These are phyloP conservation scores for Zosterops borbonicus DNA, from an alignment of 2,113 vertebrate genomes.

Conservation along the genomic window DNA sequence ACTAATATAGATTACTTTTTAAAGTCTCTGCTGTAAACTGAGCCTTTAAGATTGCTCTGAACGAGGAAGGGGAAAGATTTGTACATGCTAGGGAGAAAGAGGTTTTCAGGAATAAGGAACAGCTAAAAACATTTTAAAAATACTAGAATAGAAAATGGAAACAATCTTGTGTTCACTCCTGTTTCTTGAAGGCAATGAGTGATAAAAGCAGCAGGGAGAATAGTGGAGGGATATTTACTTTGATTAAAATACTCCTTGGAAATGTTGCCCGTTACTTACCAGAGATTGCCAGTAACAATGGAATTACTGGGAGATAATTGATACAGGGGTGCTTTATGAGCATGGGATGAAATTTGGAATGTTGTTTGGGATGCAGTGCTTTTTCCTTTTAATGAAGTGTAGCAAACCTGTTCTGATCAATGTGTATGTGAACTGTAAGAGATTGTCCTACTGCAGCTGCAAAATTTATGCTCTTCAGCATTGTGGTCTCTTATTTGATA, in stretches of 20 bases:
- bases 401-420: not conserved
- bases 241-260: not conserved
- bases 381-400: not conserved
- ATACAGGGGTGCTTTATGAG: not conserved
- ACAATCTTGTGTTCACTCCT: not conserved
- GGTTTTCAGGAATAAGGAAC: not conserved
- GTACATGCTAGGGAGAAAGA: not conserved
- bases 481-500: not conserved
- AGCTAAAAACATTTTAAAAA: not conserved
- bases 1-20: not conserved
- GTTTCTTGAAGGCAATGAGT: not conserved
- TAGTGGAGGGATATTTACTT: not conserved
- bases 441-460: not conserved
- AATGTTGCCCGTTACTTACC: rapidly evolving
- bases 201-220: not conserved
- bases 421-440: not conserved
- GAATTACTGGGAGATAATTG: not conserved
- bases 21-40: not conserved
- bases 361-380: not conserved
- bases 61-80: not conserved
- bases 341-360: not conserved
- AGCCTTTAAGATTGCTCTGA: not conserved
- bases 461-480: not conserved
- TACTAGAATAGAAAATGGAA: not conserved
- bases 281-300: not conserved